Conservation (phyloP, 2,888 invertebrate genomes). For the Taenaris catops region DNA sequence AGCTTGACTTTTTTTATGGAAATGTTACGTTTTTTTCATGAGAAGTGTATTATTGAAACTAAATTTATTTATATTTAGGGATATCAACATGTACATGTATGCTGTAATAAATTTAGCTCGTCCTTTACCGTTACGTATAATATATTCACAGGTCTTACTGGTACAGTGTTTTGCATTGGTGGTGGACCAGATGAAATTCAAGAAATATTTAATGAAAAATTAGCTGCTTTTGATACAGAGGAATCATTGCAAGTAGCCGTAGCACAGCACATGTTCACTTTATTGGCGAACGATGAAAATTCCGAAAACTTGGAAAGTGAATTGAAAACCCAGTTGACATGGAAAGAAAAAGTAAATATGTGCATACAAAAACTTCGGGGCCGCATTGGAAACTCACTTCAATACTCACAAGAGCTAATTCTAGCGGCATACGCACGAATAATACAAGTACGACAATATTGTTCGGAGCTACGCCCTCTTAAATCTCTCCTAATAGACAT, state of each 20-base stretch:
- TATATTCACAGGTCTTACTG: constrained; percentile 35
- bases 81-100: too few species aligned
- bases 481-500: neutral
- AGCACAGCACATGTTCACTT: constrained; percentile 29
- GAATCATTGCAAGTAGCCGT: constrained; percentile 31
- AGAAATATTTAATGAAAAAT: constrained; percentile 25
- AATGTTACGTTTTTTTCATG: too few species aligned
- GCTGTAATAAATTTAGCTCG: too few species aligned
- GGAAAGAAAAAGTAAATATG: constrained; percentile 36
- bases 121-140: too few species aligned
- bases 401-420: constrained; percentile 38
- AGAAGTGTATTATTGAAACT: too few species aligned
- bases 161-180: constrained; percentile 47
- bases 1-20: neutral
- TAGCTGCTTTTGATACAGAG: constrained; percentile 26
- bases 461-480: constrained; percentile 5
- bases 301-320: constrained; percentile 21
- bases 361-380: constrained; percentile 35
- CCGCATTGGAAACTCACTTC: constrained; percentile 34
- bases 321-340: constrained; percentile 20
- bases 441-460: constrained; percentile 27
- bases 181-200: constrained; percentile 38
- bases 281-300: constrained; percentile 25
- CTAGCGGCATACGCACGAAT: constrained; percentile 36
- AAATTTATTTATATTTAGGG: too few species aligned